Percentiles rank a stretch among this genome's conserved stretches.
Evolutionary conservation across 2,797 vertebrate genomes (phyloP).

Genomic region (Muscicapa comitata): DNA sequence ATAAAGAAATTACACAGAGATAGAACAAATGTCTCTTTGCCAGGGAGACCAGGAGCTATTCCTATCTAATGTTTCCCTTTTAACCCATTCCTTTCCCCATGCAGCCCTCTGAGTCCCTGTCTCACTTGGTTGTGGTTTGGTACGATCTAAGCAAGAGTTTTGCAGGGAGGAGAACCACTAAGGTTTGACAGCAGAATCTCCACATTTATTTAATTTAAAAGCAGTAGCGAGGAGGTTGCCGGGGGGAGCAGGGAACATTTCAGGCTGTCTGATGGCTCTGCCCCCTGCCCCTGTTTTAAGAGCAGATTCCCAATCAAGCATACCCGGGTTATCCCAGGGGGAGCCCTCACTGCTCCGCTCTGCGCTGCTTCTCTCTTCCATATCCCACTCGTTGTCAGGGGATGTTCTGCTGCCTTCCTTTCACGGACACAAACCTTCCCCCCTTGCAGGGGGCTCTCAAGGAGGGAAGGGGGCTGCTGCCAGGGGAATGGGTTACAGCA

Average conservation of each 20-base stretch:
- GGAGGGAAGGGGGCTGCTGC: background rate
- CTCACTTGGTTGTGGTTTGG: background rate
- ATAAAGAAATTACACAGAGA: conserved; percentile 59
- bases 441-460: background rate
- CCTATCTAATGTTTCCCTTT: conserved; percentile 5
- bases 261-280: conserved; percentile 22
- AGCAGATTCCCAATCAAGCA: conserved; percentile 39
- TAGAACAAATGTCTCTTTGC: conserved; percentile 53
- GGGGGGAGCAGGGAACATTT: conserved; percentile 23
- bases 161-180: background rate
- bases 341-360: conserved; percentile 22
- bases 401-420: background rate
- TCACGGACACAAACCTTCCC: background rate
- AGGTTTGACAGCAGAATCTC: conserved; percentile 37
- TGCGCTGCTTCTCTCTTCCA: background rate
- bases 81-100: conserved; percentile 8
- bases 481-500: rapidly evolving
- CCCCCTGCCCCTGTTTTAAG: conserved; percentile 38
- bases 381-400: background rate
- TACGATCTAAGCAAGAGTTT: background rate
- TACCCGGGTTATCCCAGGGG: conserved; percentile 36
- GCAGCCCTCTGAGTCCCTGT: background rate
- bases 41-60: conserved; percentile 43
- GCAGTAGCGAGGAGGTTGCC: background rate
- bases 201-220: conserved; percentile 49